Evolutionary conservation across 2,888 invertebrate genomes (phyloP), one percentile per base, ranked within the genome.

Genomic region (Mylabris sibirica): DNA sequence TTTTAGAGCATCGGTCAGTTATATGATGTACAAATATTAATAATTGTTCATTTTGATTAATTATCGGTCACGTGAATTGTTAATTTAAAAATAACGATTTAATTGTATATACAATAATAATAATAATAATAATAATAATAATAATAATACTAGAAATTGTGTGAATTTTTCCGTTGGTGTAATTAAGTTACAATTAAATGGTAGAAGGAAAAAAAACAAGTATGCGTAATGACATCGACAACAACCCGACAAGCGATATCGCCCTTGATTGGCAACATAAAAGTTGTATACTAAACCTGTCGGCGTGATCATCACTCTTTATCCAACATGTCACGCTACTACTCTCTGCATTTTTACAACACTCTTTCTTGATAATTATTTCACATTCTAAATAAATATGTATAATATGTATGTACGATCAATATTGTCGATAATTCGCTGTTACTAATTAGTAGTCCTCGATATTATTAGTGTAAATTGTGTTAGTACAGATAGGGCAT

Each of bases 11-110:
- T 70, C 77, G 81, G 80, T 82, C 82, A 82, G 69, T 80, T 44
- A 73, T 78, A 74, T n/a, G n/a, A 74, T 77, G 78, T 79, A 77
- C 77, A 79, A 79, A 79, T 80, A 81, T 80, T 80, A 80, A 80
- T 81, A 77, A 73, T 77, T 75, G 75, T 77, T 76, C 77, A 75
- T 78, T 30, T 80, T 81, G 78, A 81, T 81, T 81, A 81, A 82
- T 81, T 80, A 79, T 76, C 44, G 63, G 66, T 57, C 71, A 63
- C 59, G 63, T 65, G 61, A 65, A 63, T 64, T 53, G 12, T 41
- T 61, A 60, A 65, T 71, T 64, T 63, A 68, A 70, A 57, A 60
- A 63, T 61, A 41, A 12, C 59, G 59, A 71, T 64, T 64, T 49
- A 17, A 44, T 17, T 30, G 30, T 30, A 62, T 35, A 41, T 53